Evolutionary conservation across 2,113 vertebrate species (phyloP), one percentile per base, ranked within the genome.

Genomic region (Cryptomyrus ogoouensis): DNA sequence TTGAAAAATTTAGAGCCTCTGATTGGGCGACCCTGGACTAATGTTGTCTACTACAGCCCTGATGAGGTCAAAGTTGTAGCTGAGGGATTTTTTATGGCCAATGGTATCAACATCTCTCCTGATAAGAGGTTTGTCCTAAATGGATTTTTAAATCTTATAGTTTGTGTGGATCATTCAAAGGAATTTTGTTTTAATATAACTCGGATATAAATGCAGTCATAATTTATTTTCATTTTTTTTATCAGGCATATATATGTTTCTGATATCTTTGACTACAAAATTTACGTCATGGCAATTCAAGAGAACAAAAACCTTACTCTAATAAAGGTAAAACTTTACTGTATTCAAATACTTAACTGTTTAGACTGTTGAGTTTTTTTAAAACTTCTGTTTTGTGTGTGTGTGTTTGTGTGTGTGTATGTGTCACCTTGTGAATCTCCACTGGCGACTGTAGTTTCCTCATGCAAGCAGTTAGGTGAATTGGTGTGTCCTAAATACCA

Each of bases 41-140:
- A 96, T 0, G 96, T 98, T 70, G 93, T 98, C 85, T 98, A 96
- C 95, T 98, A 98, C 93, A 98, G 97, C 91, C 97, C 98, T 1
- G 93, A 91, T 46, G 96, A 96, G 62, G 97, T 98, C 19, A 97
- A 96, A 93, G 95, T 96, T 88, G 97, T 97, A 19, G 97, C 97
- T n/a, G 85, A 93, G 17, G 97, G 96, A 12, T 97, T 97, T 94
- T 92, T 93, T 88, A 91, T 92, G 46, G 95, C 97, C 77, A 99
- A 99, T 89, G 98, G 98, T 89, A 98, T 99, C 90, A 97, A 98
- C 88, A 89, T 95, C 85, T 99, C 98, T 70, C 96, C 94, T 0
- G 96, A 99, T 49, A 94, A 93, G 92, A 96, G 94, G 12, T 77
- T 39, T 56, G 84, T 15, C 50, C 62, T 62, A 5, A 47, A 52